These are phyloP conservation scores for Picathartes gymnocephalus DNA, from an alignment of 2,113 vertebrate genomes.

Conservation along the genomic window DNA sequence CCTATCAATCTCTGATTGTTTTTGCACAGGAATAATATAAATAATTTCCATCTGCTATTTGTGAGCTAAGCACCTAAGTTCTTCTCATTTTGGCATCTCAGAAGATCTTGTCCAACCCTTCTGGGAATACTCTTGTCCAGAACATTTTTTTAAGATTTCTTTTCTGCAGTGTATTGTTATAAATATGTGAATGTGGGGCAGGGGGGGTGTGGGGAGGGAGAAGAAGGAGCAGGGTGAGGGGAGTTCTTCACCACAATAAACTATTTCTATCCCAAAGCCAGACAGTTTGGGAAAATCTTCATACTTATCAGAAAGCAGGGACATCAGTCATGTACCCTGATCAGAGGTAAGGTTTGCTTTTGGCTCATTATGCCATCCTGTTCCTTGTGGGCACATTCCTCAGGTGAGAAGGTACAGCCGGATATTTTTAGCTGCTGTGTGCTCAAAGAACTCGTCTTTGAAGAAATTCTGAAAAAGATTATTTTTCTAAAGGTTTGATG, in stretches of 20 bases:
- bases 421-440: neutral
- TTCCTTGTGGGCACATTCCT: neutral
- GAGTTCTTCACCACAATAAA: neutral
- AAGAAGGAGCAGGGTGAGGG: neutral
- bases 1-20: neutral
- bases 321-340: neutral
- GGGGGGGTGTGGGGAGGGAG: rapidly evolving
- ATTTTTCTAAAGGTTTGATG: neutral
- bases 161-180: rapidly evolving
- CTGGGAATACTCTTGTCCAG: neutral
- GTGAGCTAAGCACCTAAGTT: neutral
- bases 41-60: neutral
- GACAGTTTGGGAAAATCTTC: neutral
- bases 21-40: neutral
- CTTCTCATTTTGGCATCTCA: neutral
- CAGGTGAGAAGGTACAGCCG: neutral
- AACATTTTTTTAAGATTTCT: neutral
- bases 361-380: neutral
- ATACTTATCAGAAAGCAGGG: neutral
- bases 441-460: neutral
- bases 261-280: neutral
- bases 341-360: neutral
- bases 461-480: neutral
- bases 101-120: neutral
- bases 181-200: neutral